Evolutionary conservation across 2,888 invertebrate genomes (phyloP), one percentile per base, ranked within the genome.

Genomic region (Mesoligia furuncula): DNA sequence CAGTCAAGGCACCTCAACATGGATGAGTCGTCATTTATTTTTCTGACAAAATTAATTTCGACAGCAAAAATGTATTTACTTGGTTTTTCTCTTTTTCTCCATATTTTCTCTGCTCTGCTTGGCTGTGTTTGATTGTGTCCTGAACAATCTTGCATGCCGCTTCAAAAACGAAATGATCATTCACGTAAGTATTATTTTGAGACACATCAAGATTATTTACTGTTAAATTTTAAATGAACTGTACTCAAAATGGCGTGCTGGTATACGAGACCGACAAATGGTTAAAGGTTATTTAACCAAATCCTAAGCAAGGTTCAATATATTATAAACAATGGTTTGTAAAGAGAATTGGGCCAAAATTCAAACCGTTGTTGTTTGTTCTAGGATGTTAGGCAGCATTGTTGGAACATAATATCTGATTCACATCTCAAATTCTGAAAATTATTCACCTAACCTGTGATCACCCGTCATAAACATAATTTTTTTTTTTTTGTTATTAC

Each of bases 31-130:
- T 95, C 94, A 94, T 95, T 96, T 96, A 94, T 96, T 96, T 95
- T 96, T 96, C 94, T 93, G 92, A 95, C 93, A 95, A 94, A 94
- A 94, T 95, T 96, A 93, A 95, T 96, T 96, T 96, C 92, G 93
- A 95, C 94, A 94, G 96, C 96, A 96, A 96, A 95, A 96, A 96
- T 97, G 97, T 97, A 97, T 97, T 97, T 97, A 97, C 97, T 97
- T 97, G 97, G 97, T 97, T 97, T 97, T 98, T 97, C 97, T 97
- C 97, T 98, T 97, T 96, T 98, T 98, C 97, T 97, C 97, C 97
- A 97, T 98, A 97, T 97, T 97, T 98, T 97, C 97, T 98, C 98
- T 98, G 98, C 98, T 98, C 98, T 98, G 98, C 98, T 98, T 98
- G 98, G 97, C 98, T 98, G 98, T 98, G 98, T 98, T 97, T 98